These are phyloP conservation scores for Phodopus roborovskii DNA, from an alignment of 2,113 vertebrate genomes.

Conservation along the genomic window DNA sequence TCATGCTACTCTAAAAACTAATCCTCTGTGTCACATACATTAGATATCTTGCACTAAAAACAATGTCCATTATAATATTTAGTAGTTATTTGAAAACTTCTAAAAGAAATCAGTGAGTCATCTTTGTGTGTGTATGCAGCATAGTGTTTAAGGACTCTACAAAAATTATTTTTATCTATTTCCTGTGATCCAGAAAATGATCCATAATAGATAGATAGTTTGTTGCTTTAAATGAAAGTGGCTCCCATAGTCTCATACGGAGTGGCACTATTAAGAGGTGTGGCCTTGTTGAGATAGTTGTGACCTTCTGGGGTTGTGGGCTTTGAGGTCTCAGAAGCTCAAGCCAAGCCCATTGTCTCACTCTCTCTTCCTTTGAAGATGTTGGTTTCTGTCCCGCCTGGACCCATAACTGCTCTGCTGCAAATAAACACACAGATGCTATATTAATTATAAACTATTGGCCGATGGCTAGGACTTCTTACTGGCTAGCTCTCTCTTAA, in stretches of 20 bases:
- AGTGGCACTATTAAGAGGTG: not conserved
- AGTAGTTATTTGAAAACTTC: constrained; percentile 41
- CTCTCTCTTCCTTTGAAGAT: not conserved
- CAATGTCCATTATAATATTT: not conserved
- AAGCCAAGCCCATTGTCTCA: not conserved
- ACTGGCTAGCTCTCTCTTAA: too few relatives aligned
- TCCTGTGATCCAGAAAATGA: not conserved
- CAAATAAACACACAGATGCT: too few relatives aligned
- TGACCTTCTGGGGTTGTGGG: not conserved
- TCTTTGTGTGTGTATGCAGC: constrained; percentile 32
- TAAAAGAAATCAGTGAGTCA: not conserved
- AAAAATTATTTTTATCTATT: not conserved
- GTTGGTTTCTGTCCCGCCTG: too few relatives aligned
- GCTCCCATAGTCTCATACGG: not conserved
- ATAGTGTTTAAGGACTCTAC: not conserved
- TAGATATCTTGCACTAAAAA: constrained; percentile 5
- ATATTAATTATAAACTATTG: too few relatives aligned
- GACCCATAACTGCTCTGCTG: too few relatives aligned
- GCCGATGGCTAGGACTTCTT: too few relatives aligned
- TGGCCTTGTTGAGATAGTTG: not conserved
- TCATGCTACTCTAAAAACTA: constrained; percentile 24
- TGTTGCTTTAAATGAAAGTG: not conserved
- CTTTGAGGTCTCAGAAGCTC: not conserved
- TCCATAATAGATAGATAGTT: not conserved
- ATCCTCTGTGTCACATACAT: not conserved